Evolutionary conservation across 2,888 invertebrate species (phyloP), one percentile per base, ranked within the genome.

Genomic region (Rhabditophanes sp.): DNA sequence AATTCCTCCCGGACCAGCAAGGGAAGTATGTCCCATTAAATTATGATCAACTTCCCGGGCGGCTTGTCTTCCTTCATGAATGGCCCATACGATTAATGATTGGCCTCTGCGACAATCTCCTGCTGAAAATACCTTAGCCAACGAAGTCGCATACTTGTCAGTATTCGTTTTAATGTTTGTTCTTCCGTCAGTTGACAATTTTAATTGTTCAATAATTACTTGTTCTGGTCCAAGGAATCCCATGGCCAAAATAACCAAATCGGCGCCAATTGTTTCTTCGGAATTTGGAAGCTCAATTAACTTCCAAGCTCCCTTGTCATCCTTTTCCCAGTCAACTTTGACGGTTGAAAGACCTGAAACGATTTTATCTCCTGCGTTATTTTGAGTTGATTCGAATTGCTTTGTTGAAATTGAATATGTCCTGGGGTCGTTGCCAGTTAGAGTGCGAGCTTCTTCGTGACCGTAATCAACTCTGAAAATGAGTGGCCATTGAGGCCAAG

Each of bases 401-500:
- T 88, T 85, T 63, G 85, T 87, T 53, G 87, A 76, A 31, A 87
- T 83, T 46, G 80, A 81, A 72, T 83, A 96, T 56, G 79, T 78
- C 35, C 93, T 74, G 2, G 93, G 96, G 69, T 96, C 93, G 23
- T 77, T 75, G 8, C 87, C 88, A 65, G 78, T 80, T 35, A 45
- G 44, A 18, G 32, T 17, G 63, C 80, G 79, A n/a, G 82, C 75
- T 70, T 96, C 96, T 58, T 93, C 90, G 62, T 96, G 93, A 0
- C 96, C 96, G 65, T 96, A 96, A 68, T 96, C 96, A 16, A 90
- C 80, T 53, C 80, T 78, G 74, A 93, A 90, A 16, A 88, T 80
- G 62, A 82, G 75, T 0, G 93, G 93, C 79, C 83, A 96, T 65
- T 90, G 85, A 2, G 93, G 96, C 96, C 96, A 96, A 0, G 93